Percentiles rank a stretch among this genome's conserved stretches.
phyloP scores from a whole-genome alignment of 2,113 vertebrate species.

The Protomyctophum bolini region DNA sequence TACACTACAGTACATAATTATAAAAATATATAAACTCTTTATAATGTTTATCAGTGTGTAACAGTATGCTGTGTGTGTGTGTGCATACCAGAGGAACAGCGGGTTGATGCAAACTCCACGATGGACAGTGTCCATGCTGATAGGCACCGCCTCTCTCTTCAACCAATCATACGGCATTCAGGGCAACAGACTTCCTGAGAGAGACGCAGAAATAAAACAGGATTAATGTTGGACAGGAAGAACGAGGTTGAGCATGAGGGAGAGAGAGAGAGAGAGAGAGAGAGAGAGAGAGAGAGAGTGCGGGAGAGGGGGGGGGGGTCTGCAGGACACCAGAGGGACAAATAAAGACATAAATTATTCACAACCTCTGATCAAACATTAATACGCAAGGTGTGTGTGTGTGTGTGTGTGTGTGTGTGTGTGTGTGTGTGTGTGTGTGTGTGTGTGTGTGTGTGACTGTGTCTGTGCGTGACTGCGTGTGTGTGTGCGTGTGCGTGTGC shows the following conservation, averaged over 20 bases:
- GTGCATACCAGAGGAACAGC: constrained; percentile 64
- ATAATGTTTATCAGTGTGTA: background rate
- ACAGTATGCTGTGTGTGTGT: background rate
- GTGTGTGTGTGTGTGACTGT: constrained; percentile 9
- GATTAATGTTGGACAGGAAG: constrained; percentile 43
- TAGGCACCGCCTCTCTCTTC: constrained; percentile 37
- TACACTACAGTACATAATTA: too few relatives aligned
- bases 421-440: constrained; percentile 8
- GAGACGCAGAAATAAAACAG: constrained; percentile 59
- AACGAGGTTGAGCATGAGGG: background rate
- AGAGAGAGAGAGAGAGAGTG: background rate
- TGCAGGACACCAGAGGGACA: constrained; percentile 56
- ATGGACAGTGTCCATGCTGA: constrained; percentile 72
- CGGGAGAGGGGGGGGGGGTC: background rate
- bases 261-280: constrained; percentile 17
- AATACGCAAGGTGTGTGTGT: constrained; percentile 40
- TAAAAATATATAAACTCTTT: too few relatives aligned
- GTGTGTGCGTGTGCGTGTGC: constrained; percentile 19
- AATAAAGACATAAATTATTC: constrained; percentile 72
- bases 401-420: constrained; percentile 33
- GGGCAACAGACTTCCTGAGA: constrained; percentile 51
- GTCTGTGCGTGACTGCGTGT: constrained; percentile 26
- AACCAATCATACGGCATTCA: constrained; percentile 46
- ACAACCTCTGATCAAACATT: constrained; percentile 62
- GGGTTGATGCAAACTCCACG: constrained; percentile 59